Conservation (phyloP, 2,113 vertebrate genomes). For the Canis aureus region DNA sequence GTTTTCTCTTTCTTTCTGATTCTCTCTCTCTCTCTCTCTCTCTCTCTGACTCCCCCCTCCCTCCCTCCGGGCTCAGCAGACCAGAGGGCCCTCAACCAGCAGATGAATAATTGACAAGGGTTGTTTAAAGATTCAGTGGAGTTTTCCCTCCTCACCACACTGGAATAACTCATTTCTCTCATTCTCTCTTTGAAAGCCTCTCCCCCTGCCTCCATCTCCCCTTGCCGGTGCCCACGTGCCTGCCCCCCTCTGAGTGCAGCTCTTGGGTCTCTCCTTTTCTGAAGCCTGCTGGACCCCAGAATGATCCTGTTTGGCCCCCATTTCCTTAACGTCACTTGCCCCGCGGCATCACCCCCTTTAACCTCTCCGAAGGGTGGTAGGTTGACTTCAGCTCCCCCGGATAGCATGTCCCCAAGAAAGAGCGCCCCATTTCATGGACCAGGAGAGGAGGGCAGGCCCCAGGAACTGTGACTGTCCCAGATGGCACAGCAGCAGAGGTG, state of each 20-base stretch:
- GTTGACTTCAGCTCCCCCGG: background rate
- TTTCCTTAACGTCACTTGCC: background rate
- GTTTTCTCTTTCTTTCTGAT: background rate
- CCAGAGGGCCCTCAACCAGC: conserved; percentile 63
- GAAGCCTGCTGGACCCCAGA: background rate
- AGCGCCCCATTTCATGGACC: background rate
- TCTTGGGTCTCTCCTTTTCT: conserved; percentile 21
- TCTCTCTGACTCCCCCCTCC: background rate
- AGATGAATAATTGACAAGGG: conserved; percentile 86
- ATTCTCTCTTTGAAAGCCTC: conserved; percentile 69
- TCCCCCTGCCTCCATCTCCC: background rate
- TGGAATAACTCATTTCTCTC: conserved; percentile 78
- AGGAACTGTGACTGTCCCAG: background rate
- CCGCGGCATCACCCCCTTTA: background rate
- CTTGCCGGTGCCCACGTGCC: background rate
- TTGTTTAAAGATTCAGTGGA: conserved; percentile 85
- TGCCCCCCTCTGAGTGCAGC: background rate
- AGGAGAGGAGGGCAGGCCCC: background rate
- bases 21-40: background rate
- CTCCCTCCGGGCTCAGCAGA: background rate
- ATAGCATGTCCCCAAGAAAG: background rate
- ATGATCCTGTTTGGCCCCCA: background rate
- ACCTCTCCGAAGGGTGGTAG: background rate
- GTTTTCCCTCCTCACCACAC: conserved; percentile 71
- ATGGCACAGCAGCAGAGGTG: background rate